Evolutionary conservation across 53 echinoderm and acorn worm genomes (phyloP).

Genomic region (Paracentrotus lividus): DNA sequence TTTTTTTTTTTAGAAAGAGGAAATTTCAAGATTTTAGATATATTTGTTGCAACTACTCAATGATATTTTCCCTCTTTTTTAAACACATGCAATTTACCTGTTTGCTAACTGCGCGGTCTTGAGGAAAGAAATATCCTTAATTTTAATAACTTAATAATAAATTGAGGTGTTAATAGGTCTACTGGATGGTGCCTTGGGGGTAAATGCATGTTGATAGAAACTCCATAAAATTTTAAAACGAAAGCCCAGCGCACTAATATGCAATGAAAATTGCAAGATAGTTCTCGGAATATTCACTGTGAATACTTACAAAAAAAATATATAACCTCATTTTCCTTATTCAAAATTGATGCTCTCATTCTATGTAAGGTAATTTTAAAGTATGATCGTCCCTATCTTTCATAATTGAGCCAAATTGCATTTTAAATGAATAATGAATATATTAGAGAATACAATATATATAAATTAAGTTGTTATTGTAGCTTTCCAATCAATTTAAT

Average conservation of each 20-base stretch:
- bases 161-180: too few species aligned
- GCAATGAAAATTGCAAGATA: too few species aligned
- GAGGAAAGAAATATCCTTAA: too few species aligned
- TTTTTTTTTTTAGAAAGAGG: not conserved
- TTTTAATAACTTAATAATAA: too few species aligned
- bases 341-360: not conserved
- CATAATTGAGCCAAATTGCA: not conserved
- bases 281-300: not conserved
- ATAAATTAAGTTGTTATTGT: not conserved
- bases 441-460: not conserved
- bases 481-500: slow-evolving; percentile 8
- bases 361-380: not conserved
- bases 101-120: not conserved
- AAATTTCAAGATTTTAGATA: too few species aligned
- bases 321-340: not conserved
- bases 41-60: too few species aligned
- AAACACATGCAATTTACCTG: not conserved
- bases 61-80: not conserved
- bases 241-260: too few species aligned
- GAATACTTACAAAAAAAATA: not conserved
- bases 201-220: too few species aligned
- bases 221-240: too few species aligned
- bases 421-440: not conserved
- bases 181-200: too few species aligned
- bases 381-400: not conserved